These are phyloP conservation scores for Brotula barbata DNA, from an alignment of 2,797 vertebrate genomes.

Conservation along the genomic window DNA sequence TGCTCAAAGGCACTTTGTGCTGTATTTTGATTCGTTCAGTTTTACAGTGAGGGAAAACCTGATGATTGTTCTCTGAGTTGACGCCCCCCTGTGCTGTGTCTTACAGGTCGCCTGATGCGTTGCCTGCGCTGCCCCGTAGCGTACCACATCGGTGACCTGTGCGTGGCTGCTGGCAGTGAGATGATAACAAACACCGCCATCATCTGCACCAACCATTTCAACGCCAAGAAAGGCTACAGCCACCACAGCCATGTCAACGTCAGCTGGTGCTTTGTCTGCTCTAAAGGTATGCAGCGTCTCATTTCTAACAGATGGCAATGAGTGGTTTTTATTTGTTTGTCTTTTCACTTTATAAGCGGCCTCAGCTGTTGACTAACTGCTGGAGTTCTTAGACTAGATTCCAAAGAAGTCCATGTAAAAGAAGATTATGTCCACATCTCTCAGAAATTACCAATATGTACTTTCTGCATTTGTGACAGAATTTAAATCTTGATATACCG, in stretches of 20 bases:
- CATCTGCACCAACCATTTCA: slow-evolving; percentile 92
- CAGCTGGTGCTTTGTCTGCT: slow-evolving; percentile 99
- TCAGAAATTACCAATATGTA: no score
- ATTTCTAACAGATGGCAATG: not conserved
- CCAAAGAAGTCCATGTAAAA: no score
- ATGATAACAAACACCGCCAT: slow-evolving; percentile 88
- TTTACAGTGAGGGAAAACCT: not conserved
- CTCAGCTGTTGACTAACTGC: no score
- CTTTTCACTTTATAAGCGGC: not conserved
- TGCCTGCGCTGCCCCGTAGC: slow-evolving; percentile 95
- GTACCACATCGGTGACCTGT: slow-evolving; percentile 90
- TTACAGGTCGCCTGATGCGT: slow-evolving; percentile 89
- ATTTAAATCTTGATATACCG: no score
- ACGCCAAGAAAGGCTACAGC: slow-evolving; percentile 89
- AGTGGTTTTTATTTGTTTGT: not conserved
- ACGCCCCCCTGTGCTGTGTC: not conserved
- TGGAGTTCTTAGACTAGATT: no score
- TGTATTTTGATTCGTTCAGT: no score
- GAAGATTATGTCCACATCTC: no score
- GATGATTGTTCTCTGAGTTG: not conserved
- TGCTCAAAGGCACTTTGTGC: no score
- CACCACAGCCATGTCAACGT: slow-evolving; percentile 97
- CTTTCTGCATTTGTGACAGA: no score
- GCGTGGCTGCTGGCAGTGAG: slow-evolving; percentile 90
- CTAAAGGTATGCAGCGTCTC: slow-evolving; percentile 83